A percentile compares a stretch with the other conserved stretches of the same genome.
Conservation (phyloP, 2,888 invertebrate genomes). For the Philereme vetulata region DNA sequence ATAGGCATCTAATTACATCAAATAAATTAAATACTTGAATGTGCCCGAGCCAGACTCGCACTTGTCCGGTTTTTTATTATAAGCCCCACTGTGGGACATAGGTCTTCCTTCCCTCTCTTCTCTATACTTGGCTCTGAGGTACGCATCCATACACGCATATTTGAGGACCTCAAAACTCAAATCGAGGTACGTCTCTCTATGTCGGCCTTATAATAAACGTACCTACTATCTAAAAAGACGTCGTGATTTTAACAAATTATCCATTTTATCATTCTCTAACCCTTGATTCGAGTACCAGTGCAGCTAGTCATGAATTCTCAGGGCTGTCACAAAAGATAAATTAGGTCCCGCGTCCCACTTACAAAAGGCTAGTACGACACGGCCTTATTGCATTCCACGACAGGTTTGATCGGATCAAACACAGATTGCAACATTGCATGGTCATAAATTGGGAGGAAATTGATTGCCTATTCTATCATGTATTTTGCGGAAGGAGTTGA, state of each 20-base stretch:
- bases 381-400: slow-evolving; percentile 66
- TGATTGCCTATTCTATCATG: slow-evolving; percentile 32
- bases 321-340: slow-evolving; percentile 67
- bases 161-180: no score
- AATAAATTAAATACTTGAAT: no score
- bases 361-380: slow-evolving; percentile 57
- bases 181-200: no score
- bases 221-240: slow-evolving; percentile 6
- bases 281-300: slow-evolving; percentile 43
- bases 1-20: no score
- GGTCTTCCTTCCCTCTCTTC: no score
- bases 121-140: no score
- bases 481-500: slow-evolving; percentile 6
- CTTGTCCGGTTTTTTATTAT: no score
- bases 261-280: slow-evolving; percentile 65
- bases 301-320: slow-evolving; percentile 57
- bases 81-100: no score
- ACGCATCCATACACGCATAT: no score
- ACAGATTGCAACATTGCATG: slow-evolving; percentile 54
- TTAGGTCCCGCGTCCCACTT: slow-evolving; percentile 59
- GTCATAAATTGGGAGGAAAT: slow-evolving; percentile 45
- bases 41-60: no score
- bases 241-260: slow-evolving; percentile 57
- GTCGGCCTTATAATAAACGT: no score
- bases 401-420: slow-evolving; percentile 64